Conservation (phyloP, 2,888 invertebrate genomes). For the Napeogenes inachia region DNA sequence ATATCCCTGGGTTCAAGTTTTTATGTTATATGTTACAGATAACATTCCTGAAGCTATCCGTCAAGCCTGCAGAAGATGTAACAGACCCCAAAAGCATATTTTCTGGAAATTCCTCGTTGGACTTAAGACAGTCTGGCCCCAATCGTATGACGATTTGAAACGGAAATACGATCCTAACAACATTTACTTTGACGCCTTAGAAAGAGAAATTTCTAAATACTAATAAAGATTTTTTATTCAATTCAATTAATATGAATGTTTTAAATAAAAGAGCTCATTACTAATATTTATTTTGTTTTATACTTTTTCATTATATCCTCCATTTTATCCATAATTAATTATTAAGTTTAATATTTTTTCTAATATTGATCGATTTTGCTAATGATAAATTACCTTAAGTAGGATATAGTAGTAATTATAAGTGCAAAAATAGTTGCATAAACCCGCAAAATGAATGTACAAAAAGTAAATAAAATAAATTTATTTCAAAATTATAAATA, state of each 20-base stretch:
- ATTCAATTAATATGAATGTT: too few relatives aligned
- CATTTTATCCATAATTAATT: too few relatives aligned
- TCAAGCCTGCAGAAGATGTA: constrained; percentile 28
- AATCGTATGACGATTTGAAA: constrained; percentile 20
- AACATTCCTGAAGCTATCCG: constrained; percentile 25
- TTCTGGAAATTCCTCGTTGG: constrained; percentile 27
- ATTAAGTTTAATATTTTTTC: too few relatives aligned
- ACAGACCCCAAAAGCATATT: constrained; percentile 27
- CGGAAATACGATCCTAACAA: constrained; percentile 31
- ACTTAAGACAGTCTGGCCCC: constrained; percentile 21
- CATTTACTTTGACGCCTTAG: constrained; percentile 23
- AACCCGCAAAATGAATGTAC: not conserved
- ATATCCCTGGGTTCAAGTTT: not conserved
- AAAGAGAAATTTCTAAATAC: not conserved
- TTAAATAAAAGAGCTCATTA: too few relatives aligned
- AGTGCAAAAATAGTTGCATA: too few relatives aligned
- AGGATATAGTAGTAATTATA: too few relatives aligned
- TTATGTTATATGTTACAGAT: constrained; percentile 7
- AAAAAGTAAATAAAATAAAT: not conserved
- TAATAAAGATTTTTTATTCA: too few relatives aligned
- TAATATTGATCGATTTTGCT: too few relatives aligned
- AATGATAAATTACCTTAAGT: too few relatives aligned
- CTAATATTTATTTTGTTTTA: too few relatives aligned
- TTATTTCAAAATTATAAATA: too few relatives aligned
- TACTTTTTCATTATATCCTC: too few relatives aligned